A percentile compares a stretch with the other conserved stretches of the same genome.
These are phyloP conservation scores for Neostethus bicornis DNA, from an alignment of 2,797 vertebrate species.

Conservation along the genomic window DNA sequence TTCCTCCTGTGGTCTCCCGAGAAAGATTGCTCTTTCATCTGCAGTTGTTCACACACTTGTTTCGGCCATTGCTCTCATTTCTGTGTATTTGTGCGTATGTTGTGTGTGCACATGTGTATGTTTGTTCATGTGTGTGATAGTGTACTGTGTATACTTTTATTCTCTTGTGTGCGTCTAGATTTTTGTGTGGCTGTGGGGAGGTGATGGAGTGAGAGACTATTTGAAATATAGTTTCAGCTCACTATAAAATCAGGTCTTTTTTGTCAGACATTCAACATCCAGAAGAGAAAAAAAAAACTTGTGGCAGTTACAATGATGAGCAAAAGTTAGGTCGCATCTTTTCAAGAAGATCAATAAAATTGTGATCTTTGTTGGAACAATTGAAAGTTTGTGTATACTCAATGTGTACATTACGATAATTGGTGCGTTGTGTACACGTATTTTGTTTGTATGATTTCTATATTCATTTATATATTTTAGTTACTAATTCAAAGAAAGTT, in stretches of 20 bases:
- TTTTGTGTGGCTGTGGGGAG: slow-evolving; percentile 1
- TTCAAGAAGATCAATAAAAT: no score
- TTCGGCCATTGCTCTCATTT: slow-evolving; percentile 83
- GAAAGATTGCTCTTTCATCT: slow-evolving; percentile 87
- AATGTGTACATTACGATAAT: no score
- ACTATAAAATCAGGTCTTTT: slow-evolving; percentile 8
- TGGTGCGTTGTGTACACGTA: no score
- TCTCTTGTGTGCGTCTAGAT: slow-evolving; percentile 12
- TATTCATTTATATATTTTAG: no score
- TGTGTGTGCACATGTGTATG: slow-evolving; percentile 47
- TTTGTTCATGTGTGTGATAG: slow-evolving; percentile 33
- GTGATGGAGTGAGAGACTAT: slow-evolving; percentile 2
- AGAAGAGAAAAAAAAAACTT: slow-evolving; percentile 2
- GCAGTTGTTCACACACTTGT: slow-evolving; percentile 96
- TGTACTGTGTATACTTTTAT: slow-evolving; percentile 8
- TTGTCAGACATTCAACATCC: neutral
- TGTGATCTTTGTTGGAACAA: no score
- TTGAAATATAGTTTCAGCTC: slow-evolving; percentile 8
- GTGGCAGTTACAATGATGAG: neutral
- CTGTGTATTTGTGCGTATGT: slow-evolving; percentile 50
- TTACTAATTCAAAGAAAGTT: no score
- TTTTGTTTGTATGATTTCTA: no score
- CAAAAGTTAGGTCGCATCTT: neutral
- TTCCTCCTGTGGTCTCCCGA: slow-evolving; percentile 75
- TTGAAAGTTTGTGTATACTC: no score